Base-by-base conservation (phyloP, 1,140 invertebrate species). In the Eulimnadia texana region DNA sequence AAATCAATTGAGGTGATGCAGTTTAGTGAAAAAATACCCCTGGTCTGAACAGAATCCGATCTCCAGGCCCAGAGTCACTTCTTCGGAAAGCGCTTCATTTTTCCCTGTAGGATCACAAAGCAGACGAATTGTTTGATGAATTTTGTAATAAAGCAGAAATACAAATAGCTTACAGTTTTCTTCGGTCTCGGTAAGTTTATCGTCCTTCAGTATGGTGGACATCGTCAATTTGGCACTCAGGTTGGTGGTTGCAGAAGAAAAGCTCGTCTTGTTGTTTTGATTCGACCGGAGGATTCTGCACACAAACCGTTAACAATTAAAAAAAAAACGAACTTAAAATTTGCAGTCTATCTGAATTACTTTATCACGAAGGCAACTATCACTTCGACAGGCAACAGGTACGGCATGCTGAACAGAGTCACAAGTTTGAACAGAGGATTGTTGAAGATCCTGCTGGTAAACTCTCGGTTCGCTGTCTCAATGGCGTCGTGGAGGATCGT, bases 401-500 rank as follows among this genome's bases (percentile, higher is more conserved):
- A 93, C 0, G 92, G 91, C 29, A 93, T 74, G 58, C 84, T 84
- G 13, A 94, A 73, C 2, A 90, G 71, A 0, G 86, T 85, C 0
- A 92, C 71, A 33, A 90, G 72, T 66, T 88, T 84, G 71, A 93
- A 81, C 28, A 86, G 84, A 63, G 80, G 78, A 67, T 89, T 84
- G 67, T 86, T 84, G 70, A 91, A 90, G 23, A 95, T 72, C 87
- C 90, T 93, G 72, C 91, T 93, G 28, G 90, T 77, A 27, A 95
- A 70, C 16, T 90, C 90, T 70, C 86, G 89, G 71, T 95, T 94
- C 0, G 90, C 88, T 1, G 87, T 82, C 67, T 93, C 88, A 64
- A 92, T 92, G 0, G 90, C 90, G 69, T 91, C 86, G 79, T 94
- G 88, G 70, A 96, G 88, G 68, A 91, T 84, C 64, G 81, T 82